phyloP scores from a whole-genome alignment of 2,888 invertebrate species.

The Meteorus cinctellus region DNA sequence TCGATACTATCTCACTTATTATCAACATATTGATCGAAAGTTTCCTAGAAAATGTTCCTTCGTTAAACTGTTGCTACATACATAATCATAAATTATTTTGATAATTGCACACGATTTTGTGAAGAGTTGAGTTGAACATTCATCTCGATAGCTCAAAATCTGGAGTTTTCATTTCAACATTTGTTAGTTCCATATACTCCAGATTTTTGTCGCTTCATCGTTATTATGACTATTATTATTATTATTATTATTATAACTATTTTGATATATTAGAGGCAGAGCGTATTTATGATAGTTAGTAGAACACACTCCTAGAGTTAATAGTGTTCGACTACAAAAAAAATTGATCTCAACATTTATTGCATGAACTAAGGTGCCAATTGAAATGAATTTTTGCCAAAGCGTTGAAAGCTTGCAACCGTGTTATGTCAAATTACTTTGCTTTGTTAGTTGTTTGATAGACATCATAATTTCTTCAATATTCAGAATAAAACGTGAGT shows the following conservation, averaged over 20 bases:
- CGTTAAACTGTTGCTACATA: constrained; percentile 38
- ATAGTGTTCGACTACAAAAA: background rate
- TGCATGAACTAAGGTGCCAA: too few relatives aligned
- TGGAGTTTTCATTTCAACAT: constrained; percentile 22
- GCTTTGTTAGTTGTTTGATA: too few relatives aligned
- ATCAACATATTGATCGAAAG: constrained; percentile 26
- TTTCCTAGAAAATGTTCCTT: constrained; percentile 8
- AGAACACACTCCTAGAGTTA: background rate
- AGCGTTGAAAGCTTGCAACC: too few relatives aligned
- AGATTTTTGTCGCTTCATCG: background rate
- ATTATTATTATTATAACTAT: background rate
- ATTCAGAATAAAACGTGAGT: background rate
- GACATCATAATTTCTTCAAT: background rate
- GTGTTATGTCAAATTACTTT: too few relatives aligned
- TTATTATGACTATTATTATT: background rate
- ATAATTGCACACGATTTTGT: constrained; percentile 39
- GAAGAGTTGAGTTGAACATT: constrained; percentile 24
- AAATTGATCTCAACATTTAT: too few relatives aligned
- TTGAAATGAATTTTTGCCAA: too few relatives aligned
- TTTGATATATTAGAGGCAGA: constrained; percentile 26
- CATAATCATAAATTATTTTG: constrained; percentile 43
- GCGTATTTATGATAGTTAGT: constrained; percentile 8
- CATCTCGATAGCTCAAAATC: constrained; percentile 25
- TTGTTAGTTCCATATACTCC: constrained; percentile 28
- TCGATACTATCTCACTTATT: constrained; percentile 15